Conservation (phyloP, 2,888 invertebrate genomes). For the Chrysina gloriosa region DNA sequence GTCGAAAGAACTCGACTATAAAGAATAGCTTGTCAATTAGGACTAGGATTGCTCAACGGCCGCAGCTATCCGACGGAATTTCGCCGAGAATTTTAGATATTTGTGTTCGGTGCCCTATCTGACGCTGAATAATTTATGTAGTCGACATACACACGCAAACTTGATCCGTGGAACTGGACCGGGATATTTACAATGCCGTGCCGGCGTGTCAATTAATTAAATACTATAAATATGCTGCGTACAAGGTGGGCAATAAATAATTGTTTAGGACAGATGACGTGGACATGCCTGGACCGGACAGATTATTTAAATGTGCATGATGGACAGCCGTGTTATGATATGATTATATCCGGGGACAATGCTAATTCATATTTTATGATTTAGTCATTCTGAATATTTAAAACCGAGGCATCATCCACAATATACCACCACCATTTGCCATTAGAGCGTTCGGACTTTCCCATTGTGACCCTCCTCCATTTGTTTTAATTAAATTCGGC, state of each 20-base stretch:
- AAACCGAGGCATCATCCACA: slow-evolving; percentile 40
- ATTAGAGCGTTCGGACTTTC: not conserved
- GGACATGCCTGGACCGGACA: slow-evolving; percentile 58
- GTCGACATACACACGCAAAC: slow-evolving; percentile 30
- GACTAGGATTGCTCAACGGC: slow-evolving; percentile 18
- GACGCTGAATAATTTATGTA: slow-evolving; percentile 40
- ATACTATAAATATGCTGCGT: slow-evolving; percentile 58
- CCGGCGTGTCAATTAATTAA: slow-evolving; percentile 58
- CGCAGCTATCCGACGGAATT: slow-evolving; percentile 14
- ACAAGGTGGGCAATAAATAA: slow-evolving; percentile 62
- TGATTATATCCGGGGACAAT: slow-evolving; percentile 51
- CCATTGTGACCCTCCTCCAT: slow-evolving; percentile 21
- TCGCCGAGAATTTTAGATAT: slow-evolving; percentile 35
- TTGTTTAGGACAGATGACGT: slow-evolving; percentile 60
- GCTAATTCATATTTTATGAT: slow-evolving; percentile 52
- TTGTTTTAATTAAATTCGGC: slow-evolving; percentile 41
- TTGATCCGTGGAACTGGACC: slow-evolving; percentile 34
- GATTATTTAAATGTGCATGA: slow-evolving; percentile 60
- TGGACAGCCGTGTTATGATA: slow-evolving; percentile 58
- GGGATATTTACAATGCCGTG: slow-evolving; percentile 38
- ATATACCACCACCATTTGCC: slow-evolving; percentile 10
- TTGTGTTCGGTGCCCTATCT: slow-evolving; percentile 18
- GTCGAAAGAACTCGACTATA: slow-evolving; percentile 23
- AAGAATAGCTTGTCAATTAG: slow-evolving; percentile 33
- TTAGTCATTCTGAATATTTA: slow-evolving; percentile 52